Evolutionary conservation across 1,140 invertebrate species (phyloP).

Genomic region (Phymorhynchus buccinoides): DNA sequence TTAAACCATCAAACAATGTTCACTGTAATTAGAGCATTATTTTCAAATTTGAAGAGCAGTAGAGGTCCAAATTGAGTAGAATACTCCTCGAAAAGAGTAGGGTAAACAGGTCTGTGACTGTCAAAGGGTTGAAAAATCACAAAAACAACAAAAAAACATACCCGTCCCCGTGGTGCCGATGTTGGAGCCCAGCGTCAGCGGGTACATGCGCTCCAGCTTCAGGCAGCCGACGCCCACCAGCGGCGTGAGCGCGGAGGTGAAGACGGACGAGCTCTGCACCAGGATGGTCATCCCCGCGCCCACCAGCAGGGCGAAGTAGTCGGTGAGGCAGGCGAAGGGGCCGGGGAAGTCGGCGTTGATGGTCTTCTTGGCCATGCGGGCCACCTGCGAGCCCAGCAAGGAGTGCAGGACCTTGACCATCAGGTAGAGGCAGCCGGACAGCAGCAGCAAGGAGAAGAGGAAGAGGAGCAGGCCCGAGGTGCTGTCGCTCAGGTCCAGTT

Average conservation of each 20-base stretch:
- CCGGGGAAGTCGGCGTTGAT: slow-evolving; percentile 77
- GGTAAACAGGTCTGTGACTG: no score
- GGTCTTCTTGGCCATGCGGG: slow-evolving; percentile 74
- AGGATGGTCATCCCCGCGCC: slow-evolving; percentile 78
- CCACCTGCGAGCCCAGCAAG: slow-evolving; percentile 74
- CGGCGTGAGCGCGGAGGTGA: slow-evolving; percentile 79
- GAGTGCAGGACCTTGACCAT: slow-evolving; percentile 78
- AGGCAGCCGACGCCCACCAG: slow-evolving; percentile 79
- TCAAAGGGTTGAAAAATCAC: no score
- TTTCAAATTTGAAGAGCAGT: no score
- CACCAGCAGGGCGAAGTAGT: slow-evolving; percentile 78
- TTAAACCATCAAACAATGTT: no score
- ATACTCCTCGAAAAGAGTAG: no score
- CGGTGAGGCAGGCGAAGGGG: slow-evolving; percentile 74
- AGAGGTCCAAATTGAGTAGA: no score
- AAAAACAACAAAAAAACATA: no score
- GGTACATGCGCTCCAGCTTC: slow-evolving; percentile 78
- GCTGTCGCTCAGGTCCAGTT: slow-evolving; percentile 70
- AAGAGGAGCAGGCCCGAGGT: slow-evolving; percentile 75
- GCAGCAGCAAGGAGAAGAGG: slow-evolving; percentile 74
- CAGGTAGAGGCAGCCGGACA: slow-evolving; percentile 76
- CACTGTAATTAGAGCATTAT: no score
- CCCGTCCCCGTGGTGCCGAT: slow-evolving; percentile 80
- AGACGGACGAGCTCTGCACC: slow-evolving; percentile 80
- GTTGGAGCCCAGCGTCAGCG: slow-evolving; percentile 79